Evolutionary conservation across 2,113 vertebrate species (phyloP).

Genomic region (Rostratula benghalensis): DNA sequence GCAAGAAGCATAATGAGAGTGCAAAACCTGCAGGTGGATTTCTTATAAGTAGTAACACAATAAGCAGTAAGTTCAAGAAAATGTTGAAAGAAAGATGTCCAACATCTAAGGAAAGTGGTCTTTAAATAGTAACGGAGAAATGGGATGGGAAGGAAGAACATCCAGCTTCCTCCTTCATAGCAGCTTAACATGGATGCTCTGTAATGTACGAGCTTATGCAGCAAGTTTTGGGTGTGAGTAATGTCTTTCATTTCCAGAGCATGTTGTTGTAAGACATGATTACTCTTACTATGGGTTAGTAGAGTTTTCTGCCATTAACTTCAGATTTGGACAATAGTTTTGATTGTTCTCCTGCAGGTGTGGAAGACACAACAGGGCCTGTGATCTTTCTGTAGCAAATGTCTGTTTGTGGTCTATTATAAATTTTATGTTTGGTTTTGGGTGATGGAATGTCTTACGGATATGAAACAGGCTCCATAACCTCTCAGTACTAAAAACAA

Average conservation of each 20-base stretch:
- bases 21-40: neutral
- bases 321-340: neutral
- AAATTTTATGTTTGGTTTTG: neutral
- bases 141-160: neutral
- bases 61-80: neutral
- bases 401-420: neutral
- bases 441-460: neutral
- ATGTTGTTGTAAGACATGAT: neutral
- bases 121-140: neutral
- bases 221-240: neutral
- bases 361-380: neutral
- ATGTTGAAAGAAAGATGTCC: neutral
- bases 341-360: neutral
- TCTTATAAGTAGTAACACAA: neutral
- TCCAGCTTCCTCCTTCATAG: neutral
- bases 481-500: neutral
- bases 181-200: neutral
- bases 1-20: neutral
- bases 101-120: neutral
- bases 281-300: neutral
- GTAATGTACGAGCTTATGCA: neutral
- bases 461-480: neutral
- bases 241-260: neutral
- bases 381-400: neutral
- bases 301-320: neutral